Evolutionary conservation across 2,797 vertebrate genomes (phyloP).

Genomic region (Pseudochirops cupreus): DNA sequence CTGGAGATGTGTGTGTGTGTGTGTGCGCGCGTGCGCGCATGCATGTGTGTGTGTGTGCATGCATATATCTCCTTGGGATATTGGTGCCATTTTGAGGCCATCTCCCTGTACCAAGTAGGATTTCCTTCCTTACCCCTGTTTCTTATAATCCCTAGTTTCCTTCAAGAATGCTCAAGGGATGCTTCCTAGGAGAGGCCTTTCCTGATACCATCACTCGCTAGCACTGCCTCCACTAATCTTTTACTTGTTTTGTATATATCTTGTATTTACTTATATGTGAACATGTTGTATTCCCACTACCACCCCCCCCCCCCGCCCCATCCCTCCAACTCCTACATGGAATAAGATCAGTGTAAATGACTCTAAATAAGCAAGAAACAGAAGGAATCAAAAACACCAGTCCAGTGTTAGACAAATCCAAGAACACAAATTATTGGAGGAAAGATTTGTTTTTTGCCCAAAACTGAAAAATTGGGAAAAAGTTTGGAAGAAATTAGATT

Average conservation of each 20-base stretch:
- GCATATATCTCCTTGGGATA: background rate
- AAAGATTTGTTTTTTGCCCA: background rate
- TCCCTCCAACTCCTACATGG: background rate
- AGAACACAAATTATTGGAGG: background rate
- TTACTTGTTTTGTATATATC: background rate
- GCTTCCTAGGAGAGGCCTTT: background rate
- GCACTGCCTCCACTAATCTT: background rate
- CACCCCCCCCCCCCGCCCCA: accelerated
- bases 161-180: background rate
- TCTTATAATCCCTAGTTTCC: background rate
- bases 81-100: background rate
- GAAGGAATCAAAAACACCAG: background rate
- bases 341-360: background rate
- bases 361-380: background rate
- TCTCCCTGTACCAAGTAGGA: background rate
- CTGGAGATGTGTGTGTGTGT: background rate
- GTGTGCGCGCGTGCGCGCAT: too few relatives aligned
- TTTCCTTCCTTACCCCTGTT: background rate
- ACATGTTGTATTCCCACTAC: background rate
- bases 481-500: background rate
- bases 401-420: background rate
- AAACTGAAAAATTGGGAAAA: background rate
- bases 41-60: too few relatives aligned
- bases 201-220: background rate
- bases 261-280: background rate